Base-by-base conservation (phyloP, 1,140 invertebrate species). In the Trypoxylus dichotomus region DNA sequence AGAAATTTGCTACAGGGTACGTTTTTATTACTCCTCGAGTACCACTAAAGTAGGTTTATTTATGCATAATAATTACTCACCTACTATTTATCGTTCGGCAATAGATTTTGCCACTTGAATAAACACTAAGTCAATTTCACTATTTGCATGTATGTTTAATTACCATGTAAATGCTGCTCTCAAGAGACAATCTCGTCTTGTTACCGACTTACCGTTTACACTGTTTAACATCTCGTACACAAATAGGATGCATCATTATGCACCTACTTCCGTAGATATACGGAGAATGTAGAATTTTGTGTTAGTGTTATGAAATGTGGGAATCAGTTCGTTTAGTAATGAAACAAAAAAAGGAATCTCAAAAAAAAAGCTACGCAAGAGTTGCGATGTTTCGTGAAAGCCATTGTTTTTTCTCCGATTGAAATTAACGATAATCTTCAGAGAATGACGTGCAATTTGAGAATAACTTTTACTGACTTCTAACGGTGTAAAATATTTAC, bases 241-340 rank as follows among this genome's bases (percentile, higher is more conserved):
- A n/a, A 58, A 58, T 19, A 58, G 47, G 21, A 58, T 58, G 47
- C 47, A 58, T 7, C 15, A 58, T 58, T 58, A 58, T 58, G 15
- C 15, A 19, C 15, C 15, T 58, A 58, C 6, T 58, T 58, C 47
- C 60, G 10, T 6, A 25, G 24, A 1, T 11, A 63, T 63, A 11
- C 25, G 19, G 60, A 63, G 19, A 63, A 63, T 63, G 60, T 63
- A 63, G 60, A 63, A 27, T 63, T 63, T 63, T 27, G 60, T 63
- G 60, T 63, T 27, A 63, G 21, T 63, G 25, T 63, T 63, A 25
- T 63, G 25, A 63, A 63, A 63, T 63, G 60, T 63, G 60, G 60
- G 60, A 63, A 63, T 27, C 19, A 11, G 19, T 27, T 24, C 60
- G 60, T 27, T 27, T 47, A 47, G 11, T 47, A 19, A 3, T 13